phyloP scores from a whole-genome alignment of 2,797 vertebrate species.

The Megaceryle alcyon region DNA sequence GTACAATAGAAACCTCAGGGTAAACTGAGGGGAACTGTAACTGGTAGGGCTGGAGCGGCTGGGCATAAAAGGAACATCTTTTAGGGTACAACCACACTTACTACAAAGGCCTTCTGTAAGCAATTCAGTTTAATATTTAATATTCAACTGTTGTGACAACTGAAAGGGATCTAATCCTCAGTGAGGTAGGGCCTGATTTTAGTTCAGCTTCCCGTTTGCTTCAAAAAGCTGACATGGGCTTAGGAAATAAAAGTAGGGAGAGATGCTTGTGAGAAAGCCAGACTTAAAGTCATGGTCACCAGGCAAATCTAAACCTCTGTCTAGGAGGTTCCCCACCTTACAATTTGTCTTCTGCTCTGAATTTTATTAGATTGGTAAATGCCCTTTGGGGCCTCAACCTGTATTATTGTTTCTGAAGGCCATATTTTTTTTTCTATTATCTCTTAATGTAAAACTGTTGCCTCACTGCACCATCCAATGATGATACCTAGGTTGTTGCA shows the following conservation, averaged over 20 bases:
- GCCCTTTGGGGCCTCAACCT: not conserved
- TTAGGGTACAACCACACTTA: not conserved
- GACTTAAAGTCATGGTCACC: not conserved
- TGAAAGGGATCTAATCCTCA: not conserved
- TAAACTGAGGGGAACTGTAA: not conserved
- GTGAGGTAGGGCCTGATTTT: not conserved
- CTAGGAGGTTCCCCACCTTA: not conserved
- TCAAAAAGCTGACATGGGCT: not conserved
- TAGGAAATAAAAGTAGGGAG: not conserved
- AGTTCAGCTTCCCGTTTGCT: not conserved
- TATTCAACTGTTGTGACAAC: not conserved
- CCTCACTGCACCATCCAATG: not conserved
- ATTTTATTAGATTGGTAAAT: not conserved
- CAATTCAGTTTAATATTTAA: not conserved
- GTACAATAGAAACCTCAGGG: not conserved
- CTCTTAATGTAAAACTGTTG: not conserved
- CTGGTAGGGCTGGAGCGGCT: not conserved
- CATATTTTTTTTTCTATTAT: not conserved
- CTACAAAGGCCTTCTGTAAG: not conserved
- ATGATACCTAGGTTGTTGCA: not conserved
- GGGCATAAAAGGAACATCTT: not conserved
- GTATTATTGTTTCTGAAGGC: not conserved
- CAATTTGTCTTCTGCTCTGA: not conserved
- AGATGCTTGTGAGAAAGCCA: not conserved
- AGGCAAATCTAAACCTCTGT: not conserved